Evolutionary conservation across 2,888 invertebrate species (phyloP).

Genomic region (Hesperia comma): DNA sequence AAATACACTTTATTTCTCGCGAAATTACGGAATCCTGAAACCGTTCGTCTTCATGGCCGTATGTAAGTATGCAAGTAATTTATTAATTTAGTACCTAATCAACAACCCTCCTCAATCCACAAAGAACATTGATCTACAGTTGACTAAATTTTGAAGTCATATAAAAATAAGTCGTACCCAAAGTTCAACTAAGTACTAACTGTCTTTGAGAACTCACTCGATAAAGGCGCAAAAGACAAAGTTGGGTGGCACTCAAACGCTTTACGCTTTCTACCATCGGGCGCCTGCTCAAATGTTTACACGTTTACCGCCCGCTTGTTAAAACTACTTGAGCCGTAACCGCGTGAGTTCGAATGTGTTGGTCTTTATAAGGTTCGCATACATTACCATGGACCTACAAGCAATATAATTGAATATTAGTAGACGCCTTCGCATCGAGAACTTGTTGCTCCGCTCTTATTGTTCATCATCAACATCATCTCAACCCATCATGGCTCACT

Average conservation of each 20-base stretch:
- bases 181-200: neutral
- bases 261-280: constrained; percentile 25
- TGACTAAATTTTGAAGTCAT: neutral
- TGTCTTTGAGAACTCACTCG: neutral
- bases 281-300: constrained; percentile 51
- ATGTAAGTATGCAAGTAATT: no score
- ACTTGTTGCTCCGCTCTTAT: no score
- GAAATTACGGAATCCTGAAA: no score
- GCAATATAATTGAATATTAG: neutral
- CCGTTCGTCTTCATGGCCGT: no score
- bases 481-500: no score
- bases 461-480: no score
- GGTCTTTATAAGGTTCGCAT: constrained; percentile 23
- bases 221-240: constrained; percentile 14
- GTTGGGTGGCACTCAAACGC: constrained; percentile 22
- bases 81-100: no score
- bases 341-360: constrained; percentile 24
- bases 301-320: constrained; percentile 51
- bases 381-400: neutral
- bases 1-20: no score
- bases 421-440: no score
- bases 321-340: constrained; percentile 62
- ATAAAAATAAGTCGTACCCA: neutral
- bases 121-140: no score
- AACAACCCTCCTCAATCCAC: no score